Base-by-base conservation (phyloP, 2,888 invertebrate species). In the Lumbricus terrestris region DNA sequence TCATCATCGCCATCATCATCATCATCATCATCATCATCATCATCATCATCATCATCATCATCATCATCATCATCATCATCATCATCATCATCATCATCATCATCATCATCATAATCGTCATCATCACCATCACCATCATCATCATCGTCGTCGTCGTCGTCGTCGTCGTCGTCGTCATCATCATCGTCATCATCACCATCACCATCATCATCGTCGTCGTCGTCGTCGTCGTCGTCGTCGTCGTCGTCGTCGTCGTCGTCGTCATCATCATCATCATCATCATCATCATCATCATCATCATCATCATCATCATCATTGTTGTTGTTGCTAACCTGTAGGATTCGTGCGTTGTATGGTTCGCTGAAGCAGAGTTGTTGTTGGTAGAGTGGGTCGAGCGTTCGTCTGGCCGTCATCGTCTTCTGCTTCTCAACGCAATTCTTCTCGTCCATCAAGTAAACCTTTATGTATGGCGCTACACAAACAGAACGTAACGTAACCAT, bases 351-450 rank as follows among this genome's bases (percentile, higher is more conserved):
- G 95, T 98, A 98, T 94, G 97, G 97, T 95, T 99, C 98, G 94
- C 97, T 97, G 96, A 99, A 99, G 92, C 97, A 97, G 94, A 99
- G 96, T 95, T 97, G 97, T 95, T 99, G 98, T 95, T 99, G 98
- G 96, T 99, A 99, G 89, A 99, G 96, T 34, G 99, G 99, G 95
- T 99, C 99, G 93, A 99, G 96, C 16, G 99, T 99, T 94, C 98
- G 96, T 92, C 98, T 96, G 89, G 99, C 98, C 83, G 98, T 97
- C 91, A 97, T 96, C 34, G 99, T 99, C 96, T 99, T 99, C 93
- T 98, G 98, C 96, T 99, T 99, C 93, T 98, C 98, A 94, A 99
- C 97, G 95, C 99, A 99, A 93, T 97, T 97, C 95, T 99, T 99
- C 90, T 99, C 99, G 95, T 97, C 98, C 93, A 99, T 98, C 93